Evolutionary conservation across 2,888 invertebrate species (phyloP).

Genomic region (Antitype chi): DNA sequence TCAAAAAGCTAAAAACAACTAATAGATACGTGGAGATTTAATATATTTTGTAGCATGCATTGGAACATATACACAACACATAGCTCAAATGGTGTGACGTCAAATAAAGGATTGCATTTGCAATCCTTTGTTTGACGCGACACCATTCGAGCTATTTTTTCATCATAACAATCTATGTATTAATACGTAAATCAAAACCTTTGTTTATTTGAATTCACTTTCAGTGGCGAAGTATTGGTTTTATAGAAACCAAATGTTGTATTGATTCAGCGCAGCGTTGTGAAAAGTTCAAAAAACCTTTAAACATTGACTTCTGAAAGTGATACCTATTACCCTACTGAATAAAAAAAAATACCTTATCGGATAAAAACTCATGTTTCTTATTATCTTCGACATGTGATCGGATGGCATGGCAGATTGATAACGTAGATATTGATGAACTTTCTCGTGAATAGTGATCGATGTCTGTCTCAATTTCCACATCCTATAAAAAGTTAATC

Average conservation of each 20-base stretch:
- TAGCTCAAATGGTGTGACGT: no score
- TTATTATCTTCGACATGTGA: slow-evolving; percentile 9
- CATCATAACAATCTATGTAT: no score
- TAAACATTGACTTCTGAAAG: not conserved
- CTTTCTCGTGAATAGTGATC: not conserved
- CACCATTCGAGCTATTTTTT: not conserved
- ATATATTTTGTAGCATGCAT: not conserved
- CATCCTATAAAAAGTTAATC: no score
- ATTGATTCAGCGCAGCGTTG: not conserved
- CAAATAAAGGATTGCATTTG: no score
- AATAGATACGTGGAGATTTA: not conserved
- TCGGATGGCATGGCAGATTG: not conserved
- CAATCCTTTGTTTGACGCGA: not conserved
- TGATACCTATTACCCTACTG: not conserved
- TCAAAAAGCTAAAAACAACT: not conserved
- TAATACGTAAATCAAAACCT: no score
- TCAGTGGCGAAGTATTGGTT: not conserved
- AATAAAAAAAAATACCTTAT: not conserved
- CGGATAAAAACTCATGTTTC: slow-evolving; percentile 3
- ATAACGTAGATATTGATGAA: not conserved
- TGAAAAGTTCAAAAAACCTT: not conserved
- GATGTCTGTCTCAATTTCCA: not conserved
- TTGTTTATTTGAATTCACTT: not conserved
- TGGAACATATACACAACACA: no score
- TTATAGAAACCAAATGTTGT: not conserved